Conservation (phyloP, 2,888 invertebrate genomes). For the Morinoia aosen region DNA sequence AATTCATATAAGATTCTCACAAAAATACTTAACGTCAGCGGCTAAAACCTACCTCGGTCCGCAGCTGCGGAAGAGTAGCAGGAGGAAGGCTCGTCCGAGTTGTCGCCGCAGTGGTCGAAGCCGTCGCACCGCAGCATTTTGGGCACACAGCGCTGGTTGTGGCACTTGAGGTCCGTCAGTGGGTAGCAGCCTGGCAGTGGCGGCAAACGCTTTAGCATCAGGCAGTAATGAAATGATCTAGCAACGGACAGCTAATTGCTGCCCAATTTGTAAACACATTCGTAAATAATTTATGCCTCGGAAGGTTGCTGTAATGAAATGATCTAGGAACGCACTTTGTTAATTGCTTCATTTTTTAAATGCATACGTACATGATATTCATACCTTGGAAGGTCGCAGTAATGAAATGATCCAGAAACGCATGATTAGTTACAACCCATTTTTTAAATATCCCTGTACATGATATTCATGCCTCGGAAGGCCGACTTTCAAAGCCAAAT, state of each 20-base stretch:
- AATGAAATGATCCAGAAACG: too few species aligned
- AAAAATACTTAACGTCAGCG: too few species aligned
- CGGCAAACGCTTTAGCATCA: constrained; percentile 18
- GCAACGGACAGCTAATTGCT: background rate
- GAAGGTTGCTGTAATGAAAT: background rate
- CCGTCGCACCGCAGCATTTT: constrained; percentile 81
- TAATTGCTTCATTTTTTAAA: too few species aligned
- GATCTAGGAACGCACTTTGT: too few species aligned
- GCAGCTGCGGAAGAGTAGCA: constrained; percentile 72
- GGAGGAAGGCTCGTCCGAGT: constrained; percentile 79
- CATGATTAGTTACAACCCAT: too few species aligned
- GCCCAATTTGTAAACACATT: background rate
- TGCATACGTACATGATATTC: too few species aligned
- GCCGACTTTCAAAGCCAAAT: too few species aligned
- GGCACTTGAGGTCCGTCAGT: constrained; percentile 80
- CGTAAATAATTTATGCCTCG: background rate
- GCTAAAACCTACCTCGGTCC: background rate
- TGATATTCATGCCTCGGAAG: too few species aligned
- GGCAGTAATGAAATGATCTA: constrained; percentile 47
- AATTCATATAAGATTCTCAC: too few species aligned
- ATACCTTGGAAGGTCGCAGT: too few species aligned
- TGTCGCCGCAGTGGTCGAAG: constrained; percentile 83
- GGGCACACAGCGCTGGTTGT: constrained; percentile 81
- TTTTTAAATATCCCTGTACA: too few species aligned
- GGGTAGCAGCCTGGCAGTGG: constrained; percentile 77